These are phyloP conservation scores for Pseudolaguvia tuberculata DNA, from an alignment of 2,113 vertebrate genomes.

Conservation along the genomic window DNA sequence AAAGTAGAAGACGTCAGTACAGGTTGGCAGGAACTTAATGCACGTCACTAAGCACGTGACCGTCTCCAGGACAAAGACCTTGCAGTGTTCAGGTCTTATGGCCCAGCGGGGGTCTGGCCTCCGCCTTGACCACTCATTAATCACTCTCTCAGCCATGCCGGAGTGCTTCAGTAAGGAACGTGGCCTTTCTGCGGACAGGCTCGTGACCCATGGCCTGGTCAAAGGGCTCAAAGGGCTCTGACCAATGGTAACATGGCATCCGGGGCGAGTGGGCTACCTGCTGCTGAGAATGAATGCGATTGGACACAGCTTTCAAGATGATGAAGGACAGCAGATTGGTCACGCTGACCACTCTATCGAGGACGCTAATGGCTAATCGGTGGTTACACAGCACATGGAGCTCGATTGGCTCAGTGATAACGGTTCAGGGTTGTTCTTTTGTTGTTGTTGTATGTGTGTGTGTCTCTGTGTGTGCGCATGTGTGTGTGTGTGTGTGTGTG, in stretches of 20 bases:
- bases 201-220: constrained; percentile 82
- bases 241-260: constrained; percentile 73
- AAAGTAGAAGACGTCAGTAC: constrained; percentile 36
- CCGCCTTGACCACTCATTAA: constrained; percentile 63
- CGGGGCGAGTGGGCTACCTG: constrained; percentile 85
- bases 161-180: constrained; percentile 72
- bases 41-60: constrained; percentile 41
- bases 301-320: constrained; percentile 83
- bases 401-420: constrained; percentile 17
- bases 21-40: constrained; percentile 56
- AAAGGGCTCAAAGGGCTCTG: constrained; percentile 52
- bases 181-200: constrained; percentile 73
- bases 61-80: constrained; percentile 40
- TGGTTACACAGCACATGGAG: constrained; percentile 35
- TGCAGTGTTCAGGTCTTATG: constrained; percentile 50
- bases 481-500: no score
- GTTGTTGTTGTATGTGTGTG: no score
- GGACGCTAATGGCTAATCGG: constrained; percentile 38
- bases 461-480: no score
- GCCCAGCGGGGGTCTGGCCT: constrained; percentile 55
- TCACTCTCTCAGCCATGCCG: constrained; percentile 69
- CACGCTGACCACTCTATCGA: constrained; percentile 70
- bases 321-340: constrained; percentile 78
- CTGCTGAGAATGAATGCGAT: constrained; percentile 87
- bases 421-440: constrained; percentile 50